Evolutionary conservation across 2,797 vertebrate genomes (phyloP), one percentile per base, ranked within the genome.

Genomic region (Bufotes viridis): DNA sequence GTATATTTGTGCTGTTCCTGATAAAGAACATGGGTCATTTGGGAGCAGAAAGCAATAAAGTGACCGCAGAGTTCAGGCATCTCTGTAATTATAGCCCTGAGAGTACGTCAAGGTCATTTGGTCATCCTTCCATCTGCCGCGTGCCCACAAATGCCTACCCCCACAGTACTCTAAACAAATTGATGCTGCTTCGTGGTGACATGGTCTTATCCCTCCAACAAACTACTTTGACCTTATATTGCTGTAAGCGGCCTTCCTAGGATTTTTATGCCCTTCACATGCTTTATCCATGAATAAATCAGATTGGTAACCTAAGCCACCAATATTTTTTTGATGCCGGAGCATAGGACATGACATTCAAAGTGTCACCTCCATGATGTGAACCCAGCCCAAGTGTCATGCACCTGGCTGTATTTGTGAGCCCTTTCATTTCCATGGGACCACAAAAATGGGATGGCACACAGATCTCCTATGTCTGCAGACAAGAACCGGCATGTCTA

Each of bases 21-120:
- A 14, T 76, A 89, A 82, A 89, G 84, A 82, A 89, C 70, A 89
- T 86, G 79, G 84, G 49, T 82, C 88, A 89, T 89, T 70, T 67
- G 88, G 88, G 88, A 89, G 84, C 29, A 78, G 60, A 82, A 82
- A 65, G 79, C 79, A 86, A 86, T 82, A 75, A 89, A 86, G 79
- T 86, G 88, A 89, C 79, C 79, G 49, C 58, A 70, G 29, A 82
- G 79, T 89, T 89, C 79, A 86, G 61, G 51, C 49, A 72, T 78
- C 26, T 63, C 78, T 82, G 79, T 78, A 89, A 86, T 86, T 82
- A 72, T 82, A 81, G 84, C 79, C 78, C 70, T 51, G 79, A 78
- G 78, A 78, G 88, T 81, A 49, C 51, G 82, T 82, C 84, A 86
- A 89, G 88, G 84, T 89, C 88, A 85, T 78, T 75, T 86, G 26